Percentiles rank a stretch among this genome's conserved stretches.
These are phyloP conservation scores for Oscheius sp. DNA, from an alignment of 2,888 invertebrate species.

Conservation along the genomic window DNA sequence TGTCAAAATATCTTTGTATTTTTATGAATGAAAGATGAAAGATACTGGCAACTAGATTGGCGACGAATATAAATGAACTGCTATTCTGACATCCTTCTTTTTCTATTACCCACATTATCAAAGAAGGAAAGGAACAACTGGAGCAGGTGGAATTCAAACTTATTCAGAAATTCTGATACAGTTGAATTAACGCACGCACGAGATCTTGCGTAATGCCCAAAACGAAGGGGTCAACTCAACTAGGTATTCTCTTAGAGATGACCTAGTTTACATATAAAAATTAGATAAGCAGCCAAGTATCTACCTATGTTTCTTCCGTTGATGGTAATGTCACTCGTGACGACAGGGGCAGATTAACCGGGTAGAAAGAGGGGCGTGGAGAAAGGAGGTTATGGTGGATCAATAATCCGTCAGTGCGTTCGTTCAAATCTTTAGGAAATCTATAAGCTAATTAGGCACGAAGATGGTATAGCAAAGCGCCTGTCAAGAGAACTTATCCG, in stretches of 20 bases:
- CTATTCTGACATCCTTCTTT: background rate
- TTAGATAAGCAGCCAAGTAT: background rate
- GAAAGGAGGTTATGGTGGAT: conserved; percentile 30
- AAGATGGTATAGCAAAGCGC: too few relatives aligned
- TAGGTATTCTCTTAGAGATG: too few relatives aligned
- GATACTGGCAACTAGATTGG: background rate
- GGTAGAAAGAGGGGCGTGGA: conserved; percentile 21
- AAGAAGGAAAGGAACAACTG: background rate
- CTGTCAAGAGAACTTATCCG: too few relatives aligned
- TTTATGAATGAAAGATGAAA: background rate
- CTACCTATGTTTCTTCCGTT: background rate
- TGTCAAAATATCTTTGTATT: background rate
- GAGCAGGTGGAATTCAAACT: background rate
- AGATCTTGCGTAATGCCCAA: too few relatives aligned
- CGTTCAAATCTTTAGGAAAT: too few relatives aligned
- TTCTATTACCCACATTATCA: background rate
- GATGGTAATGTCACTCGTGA: background rate
- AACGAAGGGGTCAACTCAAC: too few relatives aligned
- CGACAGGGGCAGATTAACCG: conserved; percentile 18
- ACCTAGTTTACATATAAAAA: background rate
- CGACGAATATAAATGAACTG: background rate
- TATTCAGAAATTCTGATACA: too few relatives aligned
- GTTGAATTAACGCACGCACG: too few relatives aligned
- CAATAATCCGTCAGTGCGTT: conserved; percentile 31
- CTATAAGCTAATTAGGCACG: too few relatives aligned